These are phyloP conservation scores for Heliconius melpomene DNA, from an alignment of 1,140 invertebrate species.

Conservation along the genomic window DNA sequence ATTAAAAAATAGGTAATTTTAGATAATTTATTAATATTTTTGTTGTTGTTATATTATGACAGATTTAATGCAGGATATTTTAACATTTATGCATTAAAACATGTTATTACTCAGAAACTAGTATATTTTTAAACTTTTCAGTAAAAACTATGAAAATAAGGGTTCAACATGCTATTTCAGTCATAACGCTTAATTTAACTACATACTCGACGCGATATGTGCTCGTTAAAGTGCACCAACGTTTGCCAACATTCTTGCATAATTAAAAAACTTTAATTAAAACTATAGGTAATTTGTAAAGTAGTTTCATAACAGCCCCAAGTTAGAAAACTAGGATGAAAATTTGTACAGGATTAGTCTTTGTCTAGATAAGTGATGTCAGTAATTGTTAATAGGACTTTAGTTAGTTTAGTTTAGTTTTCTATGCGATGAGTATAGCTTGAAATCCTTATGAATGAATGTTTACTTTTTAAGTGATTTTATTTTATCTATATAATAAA, in stretches of 20 bases:
- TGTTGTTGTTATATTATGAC: too few species aligned
- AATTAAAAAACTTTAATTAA: conserved; percentile 2
- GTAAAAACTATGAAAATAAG: not conserved
- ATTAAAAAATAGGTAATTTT: too few species aligned
- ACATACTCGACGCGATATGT: not conserved
- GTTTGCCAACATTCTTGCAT: not conserved
- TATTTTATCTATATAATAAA: too few species aligned
- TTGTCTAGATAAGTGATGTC: not conserved
- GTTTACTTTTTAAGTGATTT: too few species aligned
- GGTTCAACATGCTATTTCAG: not conserved
- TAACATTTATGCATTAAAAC: too few species aligned
- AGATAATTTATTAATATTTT: too few species aligned
- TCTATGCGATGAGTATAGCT: too few species aligned
- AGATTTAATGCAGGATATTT: too few species aligned
- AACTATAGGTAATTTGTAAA: not conserved
- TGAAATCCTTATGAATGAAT: too few species aligned
- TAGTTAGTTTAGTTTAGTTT: too few species aligned
- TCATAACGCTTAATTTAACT: not conserved
- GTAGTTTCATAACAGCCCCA: not conserved
- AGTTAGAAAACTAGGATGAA: not conserved
- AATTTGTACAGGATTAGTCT: not conserved
- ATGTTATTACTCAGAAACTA: not conserved
- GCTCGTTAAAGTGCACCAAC: not conserved
- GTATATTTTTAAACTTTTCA: not conserved
- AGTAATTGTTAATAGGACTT: not conserved